phyloP scores from a whole-genome alignment of 2,797 vertebrate genomes.

The Rhinogobio ventralis region DNA sequence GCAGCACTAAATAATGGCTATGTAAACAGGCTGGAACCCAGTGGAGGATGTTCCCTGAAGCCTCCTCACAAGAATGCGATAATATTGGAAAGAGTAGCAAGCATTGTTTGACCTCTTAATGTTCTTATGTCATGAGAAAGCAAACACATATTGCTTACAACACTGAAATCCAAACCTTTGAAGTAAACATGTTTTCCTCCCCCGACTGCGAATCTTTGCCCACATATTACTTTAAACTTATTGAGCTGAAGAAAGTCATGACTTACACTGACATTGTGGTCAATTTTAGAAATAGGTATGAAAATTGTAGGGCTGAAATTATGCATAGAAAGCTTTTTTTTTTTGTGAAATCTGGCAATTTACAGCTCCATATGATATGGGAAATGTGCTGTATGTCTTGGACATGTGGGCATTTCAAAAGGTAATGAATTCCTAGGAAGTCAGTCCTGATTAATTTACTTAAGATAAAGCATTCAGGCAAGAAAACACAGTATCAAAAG shows the following conservation, averaged over 20 bases:
- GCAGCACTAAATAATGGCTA: slow-evolving; percentile 34
- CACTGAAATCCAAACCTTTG: background rate
- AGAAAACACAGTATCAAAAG: slow-evolving; percentile 23
- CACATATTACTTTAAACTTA: background rate
- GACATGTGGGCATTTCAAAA: slow-evolving; percentile 13
- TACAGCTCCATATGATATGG: background rate
- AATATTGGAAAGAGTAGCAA: slow-evolving; percentile 31
- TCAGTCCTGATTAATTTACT: slow-evolving; percentile 34
- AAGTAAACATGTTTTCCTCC: slow-evolving; percentile 8
- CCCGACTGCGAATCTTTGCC: background rate
- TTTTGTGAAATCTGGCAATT: background rate
- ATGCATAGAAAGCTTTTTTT: background rate
- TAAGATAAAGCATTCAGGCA: slow-evolving; percentile 24
- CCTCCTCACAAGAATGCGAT: slow-evolving; percentile 32
- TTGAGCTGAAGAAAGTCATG: background rate
- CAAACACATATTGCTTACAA: slow-evolving; percentile 22
- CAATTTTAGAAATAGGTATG: background rate
- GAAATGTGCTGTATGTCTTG: background rate
- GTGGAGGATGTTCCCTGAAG: slow-evolving; percentile 36
- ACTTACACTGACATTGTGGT: background rate
- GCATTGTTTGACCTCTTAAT: slow-evolving; percentile 5
- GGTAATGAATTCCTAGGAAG: slow-evolving; percentile 8
- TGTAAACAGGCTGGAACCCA: slow-evolving; percentile 32
- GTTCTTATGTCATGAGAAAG: slow-evolving; percentile 25
- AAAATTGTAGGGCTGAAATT: background rate